A percentile compares a stretch with the other conserved stretches of the same genome.
Conservation (phyloP, 2,888 invertebrate species). For the Eutolmus rufibarbis region DNA sequence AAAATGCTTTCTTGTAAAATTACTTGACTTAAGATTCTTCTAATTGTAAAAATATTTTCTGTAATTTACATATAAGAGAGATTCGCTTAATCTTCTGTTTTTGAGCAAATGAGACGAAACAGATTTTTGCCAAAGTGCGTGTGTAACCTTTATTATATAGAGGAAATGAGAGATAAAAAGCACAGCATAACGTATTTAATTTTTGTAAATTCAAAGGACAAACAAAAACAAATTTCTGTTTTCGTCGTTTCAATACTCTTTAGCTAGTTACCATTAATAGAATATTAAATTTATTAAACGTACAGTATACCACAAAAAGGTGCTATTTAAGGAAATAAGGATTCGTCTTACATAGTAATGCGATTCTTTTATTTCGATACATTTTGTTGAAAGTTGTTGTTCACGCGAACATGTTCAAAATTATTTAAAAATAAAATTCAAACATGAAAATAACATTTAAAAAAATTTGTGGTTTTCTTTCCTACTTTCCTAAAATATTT, state of each 20-base stretch:
- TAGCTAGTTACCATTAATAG: constrained; percentile 47
- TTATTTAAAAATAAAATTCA: constrained; percentile 6
- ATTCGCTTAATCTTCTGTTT: constrained; percentile 24
- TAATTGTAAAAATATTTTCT: constrained; percentile 18
- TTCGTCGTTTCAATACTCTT: constrained; percentile 42
- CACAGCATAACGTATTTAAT: not conserved
- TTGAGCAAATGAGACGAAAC: constrained; percentile 24
- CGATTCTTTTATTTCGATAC: not conserved
- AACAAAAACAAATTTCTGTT: constrained; percentile 24
- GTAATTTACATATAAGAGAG: not conserved
- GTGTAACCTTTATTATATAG: not conserved
- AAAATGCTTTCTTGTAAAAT: constrained; percentile 22
- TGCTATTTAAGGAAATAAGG: constrained; percentile 42
- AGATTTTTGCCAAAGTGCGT: constrained; percentile 23
- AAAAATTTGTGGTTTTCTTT: not conserved
- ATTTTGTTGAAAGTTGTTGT: constrained; percentile 15
- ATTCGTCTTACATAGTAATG: not conserved
- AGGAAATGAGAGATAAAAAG: not conserved
- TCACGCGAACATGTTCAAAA: constrained; percentile 27
- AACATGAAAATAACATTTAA: constrained; percentile 27
- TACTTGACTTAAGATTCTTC: constrained; percentile 8
- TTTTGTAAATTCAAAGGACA: not conserved
- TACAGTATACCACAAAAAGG: constrained; percentile 44
- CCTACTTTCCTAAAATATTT: not conserved
- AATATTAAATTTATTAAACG: constrained; percentile 24